These are phyloP conservation scores for Todus mexicanus DNA, from an alignment of 2,797 vertebrate species.

Conservation along the genomic window DNA sequence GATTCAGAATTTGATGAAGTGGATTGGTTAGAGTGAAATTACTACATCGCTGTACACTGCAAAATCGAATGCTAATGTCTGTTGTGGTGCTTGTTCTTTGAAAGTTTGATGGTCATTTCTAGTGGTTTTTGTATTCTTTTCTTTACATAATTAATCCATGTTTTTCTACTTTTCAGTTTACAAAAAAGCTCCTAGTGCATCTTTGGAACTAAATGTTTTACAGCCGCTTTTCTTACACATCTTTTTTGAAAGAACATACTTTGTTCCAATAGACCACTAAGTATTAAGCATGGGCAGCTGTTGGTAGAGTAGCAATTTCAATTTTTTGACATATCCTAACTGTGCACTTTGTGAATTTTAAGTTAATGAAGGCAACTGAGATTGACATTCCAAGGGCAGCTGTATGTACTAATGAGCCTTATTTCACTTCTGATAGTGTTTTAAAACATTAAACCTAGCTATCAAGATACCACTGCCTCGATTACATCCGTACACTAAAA, in stretches of 20 bases:
- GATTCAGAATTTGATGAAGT: slow-evolving; percentile 98
- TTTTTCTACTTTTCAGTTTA: slow-evolving; percentile 77
- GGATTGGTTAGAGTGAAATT: slow-evolving; percentile 92
- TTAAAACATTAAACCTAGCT: slow-evolving; percentile 51
- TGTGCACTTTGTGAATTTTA: slow-evolving; percentile 84
- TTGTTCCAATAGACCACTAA: slow-evolving; percentile 81
- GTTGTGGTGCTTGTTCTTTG: slow-evolving; percentile 82
- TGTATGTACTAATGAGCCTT: slow-evolving; percentile 80
- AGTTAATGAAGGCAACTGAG: slow-evolving; percentile 77
- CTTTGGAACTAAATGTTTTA: slow-evolving; percentile 79
- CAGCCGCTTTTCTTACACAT: slow-evolving; percentile 75
- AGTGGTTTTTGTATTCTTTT: slow-evolving; percentile 78
- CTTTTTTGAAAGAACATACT: slow-evolving; percentile 66
- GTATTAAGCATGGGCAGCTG: slow-evolving; percentile 84
- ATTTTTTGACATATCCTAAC: slow-evolving; percentile 78
- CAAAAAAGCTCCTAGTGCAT: slow-evolving; percentile 73
- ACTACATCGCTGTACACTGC: slow-evolving; percentile 60
- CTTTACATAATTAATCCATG: slow-evolving; percentile 70
- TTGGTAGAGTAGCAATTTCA: slow-evolving; percentile 79
- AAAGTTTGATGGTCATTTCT: slow-evolving; percentile 78
- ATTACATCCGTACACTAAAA: slow-evolving; percentile 66
- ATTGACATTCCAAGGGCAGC: slow-evolving; percentile 77
- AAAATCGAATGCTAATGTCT: slow-evolving; percentile 78
- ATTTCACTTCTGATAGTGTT: slow-evolving; percentile 66
- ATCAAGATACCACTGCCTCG: slow-evolving; percentile 66